These are phyloP conservation scores for Monochamus saltuarius DNA, from an alignment of 1,140 invertebrate species.

Conservation along the genomic window DNA sequence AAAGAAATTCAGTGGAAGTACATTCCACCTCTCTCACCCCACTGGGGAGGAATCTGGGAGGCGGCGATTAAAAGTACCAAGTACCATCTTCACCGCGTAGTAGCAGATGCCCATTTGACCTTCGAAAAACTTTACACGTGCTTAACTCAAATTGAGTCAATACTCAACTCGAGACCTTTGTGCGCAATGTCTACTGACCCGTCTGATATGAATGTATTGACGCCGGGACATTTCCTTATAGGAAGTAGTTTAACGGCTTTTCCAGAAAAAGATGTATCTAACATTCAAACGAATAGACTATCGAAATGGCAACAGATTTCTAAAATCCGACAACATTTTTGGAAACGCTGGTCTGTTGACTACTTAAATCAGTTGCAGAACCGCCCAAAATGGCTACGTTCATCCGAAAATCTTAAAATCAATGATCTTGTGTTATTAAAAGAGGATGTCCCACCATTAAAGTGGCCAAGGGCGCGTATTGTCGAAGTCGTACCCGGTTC, in stretches of 20 bases:
- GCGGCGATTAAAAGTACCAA: constrained; percentile 9
- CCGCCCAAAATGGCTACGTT: constrained; percentile 31
- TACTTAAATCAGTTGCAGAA: constrained; percentile 33
- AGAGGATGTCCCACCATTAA: constrained; percentile 30
- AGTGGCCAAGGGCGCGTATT: constrained; percentile 10
- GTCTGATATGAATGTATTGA: constrained; percentile 5
- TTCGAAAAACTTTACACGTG: constrained; percentile 16
- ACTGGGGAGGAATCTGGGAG: background rate
- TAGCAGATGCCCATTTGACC: constrained; percentile 11
- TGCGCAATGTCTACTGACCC: constrained; percentile 10
- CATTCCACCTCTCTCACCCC: constrained; percentile 6
- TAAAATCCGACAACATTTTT: constrained; percentile 32
- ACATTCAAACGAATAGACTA: constrained; percentile 7
- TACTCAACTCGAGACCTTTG: constrained; percentile 13
- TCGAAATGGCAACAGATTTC: constrained; percentile 6
- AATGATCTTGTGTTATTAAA: constrained; percentile 46
- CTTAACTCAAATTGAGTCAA: constrained; percentile 16
- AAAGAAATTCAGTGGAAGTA: constrained; percentile 6
- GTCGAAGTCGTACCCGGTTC: constrained; percentile 5
- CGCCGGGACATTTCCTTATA: constrained; percentile 5
- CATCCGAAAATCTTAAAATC: constrained; percentile 17
- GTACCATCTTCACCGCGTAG: constrained; percentile 11
- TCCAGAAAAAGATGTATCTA: constrained; percentile 24
- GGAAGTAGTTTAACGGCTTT: constrained; percentile 7
- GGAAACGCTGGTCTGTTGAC: constrained; percentile 36